Conservation (phyloP, 1,140 invertebrate species). For the Eupeodes corollae region DNA sequence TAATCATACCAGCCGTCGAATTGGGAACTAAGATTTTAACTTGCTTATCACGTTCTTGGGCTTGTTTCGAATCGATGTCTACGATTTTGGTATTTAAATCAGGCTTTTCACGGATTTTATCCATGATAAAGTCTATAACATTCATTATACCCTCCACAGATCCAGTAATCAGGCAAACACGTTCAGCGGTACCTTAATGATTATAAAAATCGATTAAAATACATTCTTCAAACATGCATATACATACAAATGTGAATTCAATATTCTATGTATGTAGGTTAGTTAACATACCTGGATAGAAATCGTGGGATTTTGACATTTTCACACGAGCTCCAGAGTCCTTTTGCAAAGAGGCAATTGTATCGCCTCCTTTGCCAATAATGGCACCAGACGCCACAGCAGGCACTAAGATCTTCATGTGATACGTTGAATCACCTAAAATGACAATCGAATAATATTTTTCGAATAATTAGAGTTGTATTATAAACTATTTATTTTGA, state of each 20-base stretch:
- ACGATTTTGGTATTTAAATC: constrained; percentile 73
- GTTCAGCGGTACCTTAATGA: constrained; percentile 78
- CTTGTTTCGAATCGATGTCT: constrained; percentile 57
- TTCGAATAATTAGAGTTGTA: not conserved
- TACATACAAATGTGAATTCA: too few species aligned
- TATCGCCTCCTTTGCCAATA: constrained; percentile 95
- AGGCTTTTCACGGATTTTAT: constrained; percentile 95
- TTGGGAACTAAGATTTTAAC: constrained; percentile 98
- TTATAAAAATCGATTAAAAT: not conserved
- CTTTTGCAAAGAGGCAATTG: constrained; percentile 92
- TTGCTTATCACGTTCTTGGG: constrained; percentile 69
- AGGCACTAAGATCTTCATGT: constrained; percentile 93
- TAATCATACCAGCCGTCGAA: constrained; percentile 97
- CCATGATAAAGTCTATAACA: constrained; percentile 93
- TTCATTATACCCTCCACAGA: constrained; percentile 85
- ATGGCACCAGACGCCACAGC: constrained; percentile 92
- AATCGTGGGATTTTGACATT: constrained; percentile 97
- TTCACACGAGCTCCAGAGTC: constrained; percentile 90
- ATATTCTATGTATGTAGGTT: too few species aligned
- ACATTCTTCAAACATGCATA: too few species aligned
- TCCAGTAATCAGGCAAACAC: constrained; percentile 94
- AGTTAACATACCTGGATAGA: constrained; percentile 77
- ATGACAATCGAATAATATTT: constrained; percentile 11
- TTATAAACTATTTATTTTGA: too few species aligned
- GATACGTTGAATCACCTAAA: constrained; percentile 62